Conservation (phyloP, 2,797 vertebrate genomes). For the Spondyliosoma cantharus region DNA sequence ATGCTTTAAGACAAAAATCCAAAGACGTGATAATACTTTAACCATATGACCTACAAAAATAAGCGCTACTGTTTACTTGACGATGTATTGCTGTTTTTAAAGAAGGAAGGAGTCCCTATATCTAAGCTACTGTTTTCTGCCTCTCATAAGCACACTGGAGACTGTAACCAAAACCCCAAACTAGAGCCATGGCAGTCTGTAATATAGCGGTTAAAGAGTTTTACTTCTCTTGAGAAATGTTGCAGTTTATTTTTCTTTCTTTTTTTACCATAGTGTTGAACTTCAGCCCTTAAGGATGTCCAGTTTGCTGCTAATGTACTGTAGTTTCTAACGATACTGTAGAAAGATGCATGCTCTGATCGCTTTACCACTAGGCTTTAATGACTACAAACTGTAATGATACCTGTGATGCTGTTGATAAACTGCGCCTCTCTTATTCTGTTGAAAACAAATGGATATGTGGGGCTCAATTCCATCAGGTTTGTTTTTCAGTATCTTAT, state of each 20-base stretch:
- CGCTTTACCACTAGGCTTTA: conserved; percentile 91
- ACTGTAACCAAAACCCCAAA: conserved; percentile 91
- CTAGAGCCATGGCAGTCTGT: conserved; percentile 90
- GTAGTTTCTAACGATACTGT: conserved; percentile 87
- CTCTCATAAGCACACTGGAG: conserved; percentile 95
- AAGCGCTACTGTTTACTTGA: conserved; percentile 99
- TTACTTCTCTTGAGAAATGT: conserved; percentile 84
- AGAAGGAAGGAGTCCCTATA: conserved; percentile 90
- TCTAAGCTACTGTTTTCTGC: conserved; percentile 94
- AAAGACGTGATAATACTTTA: conserved; percentile 99
- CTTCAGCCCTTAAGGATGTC: conserved; percentile 91
- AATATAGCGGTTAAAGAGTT: conserved; percentile 88
- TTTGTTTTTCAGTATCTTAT: conserved; percentile 75
- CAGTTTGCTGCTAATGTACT: conserved; percentile 94
- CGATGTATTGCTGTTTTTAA: conserved; percentile 98
- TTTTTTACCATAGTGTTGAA: conserved; percentile 81
- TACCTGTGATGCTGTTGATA: conserved; percentile 84
- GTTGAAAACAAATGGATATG: conserved; percentile 76
- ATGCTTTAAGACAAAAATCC: conserved; percentile 99
- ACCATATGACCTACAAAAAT: conserved; percentile 93
- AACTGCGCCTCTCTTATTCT: conserved; percentile 80
- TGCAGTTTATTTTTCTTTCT: conserved; percentile 79
- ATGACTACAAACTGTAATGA: conserved; percentile 90
- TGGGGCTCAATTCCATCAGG: conserved; percentile 81
- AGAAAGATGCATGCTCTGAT: conserved; percentile 91